These are phyloP conservation scores for Temnothorax longispinosus DNA, from an alignment of 1,140 invertebrate species.

Conservation along the genomic window DNA sequence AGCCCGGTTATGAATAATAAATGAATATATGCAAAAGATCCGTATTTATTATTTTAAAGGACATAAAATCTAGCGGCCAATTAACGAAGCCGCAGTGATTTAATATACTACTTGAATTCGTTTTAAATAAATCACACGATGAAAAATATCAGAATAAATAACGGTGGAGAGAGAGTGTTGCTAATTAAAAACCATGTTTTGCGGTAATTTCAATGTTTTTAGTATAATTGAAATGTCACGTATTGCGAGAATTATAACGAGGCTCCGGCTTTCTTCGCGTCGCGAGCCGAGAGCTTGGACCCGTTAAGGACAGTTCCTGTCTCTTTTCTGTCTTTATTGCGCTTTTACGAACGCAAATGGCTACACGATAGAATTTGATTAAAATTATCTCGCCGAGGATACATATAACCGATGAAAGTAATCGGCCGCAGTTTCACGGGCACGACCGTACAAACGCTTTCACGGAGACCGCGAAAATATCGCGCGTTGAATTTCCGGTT, in stretches of 20 bases:
- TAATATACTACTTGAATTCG: background rate
- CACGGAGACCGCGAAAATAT: constrained; percentile 12
- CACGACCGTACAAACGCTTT: constrained; percentile 47
- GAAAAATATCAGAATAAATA: background rate
- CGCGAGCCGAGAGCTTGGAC: background rate
- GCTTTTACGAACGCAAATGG: background rate
- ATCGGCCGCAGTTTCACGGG: constrained; percentile 59
- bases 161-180: background rate
- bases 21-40: background rate
- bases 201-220: constrained; percentile 8
- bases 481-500: background rate
- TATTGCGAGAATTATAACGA: constrained; percentile 16
- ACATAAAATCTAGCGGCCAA: background rate
- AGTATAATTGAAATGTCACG: constrained; percentile 28
- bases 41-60: background rate
- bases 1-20: background rate
- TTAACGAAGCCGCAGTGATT: background rate
- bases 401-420: constrained; percentile 53
- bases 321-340: background rate
- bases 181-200: constrained; percentile 18
- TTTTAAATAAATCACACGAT: background rate
- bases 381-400: constrained; percentile 13
- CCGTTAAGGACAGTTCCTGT: constrained; percentile 11
- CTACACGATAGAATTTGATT: background rate
- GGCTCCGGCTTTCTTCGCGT: background rate